Evolutionary conservation across 2,888 invertebrate genomes (phyloP).

Genomic region (Drosophila formosana): DNA sequence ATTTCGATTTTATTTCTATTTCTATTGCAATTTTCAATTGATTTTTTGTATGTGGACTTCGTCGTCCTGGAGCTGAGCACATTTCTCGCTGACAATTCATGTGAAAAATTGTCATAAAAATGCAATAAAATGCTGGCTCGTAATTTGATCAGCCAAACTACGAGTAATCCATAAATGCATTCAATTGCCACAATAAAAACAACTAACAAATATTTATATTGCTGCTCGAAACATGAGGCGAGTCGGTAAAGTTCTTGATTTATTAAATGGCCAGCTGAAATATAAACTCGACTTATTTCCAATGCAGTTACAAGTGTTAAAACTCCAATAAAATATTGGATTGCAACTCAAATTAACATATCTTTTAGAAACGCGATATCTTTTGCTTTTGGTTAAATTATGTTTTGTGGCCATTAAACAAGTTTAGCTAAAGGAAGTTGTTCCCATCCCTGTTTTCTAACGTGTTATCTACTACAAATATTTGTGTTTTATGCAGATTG

Average conservation of each 20-base stretch:
- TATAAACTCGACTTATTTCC: background rate
- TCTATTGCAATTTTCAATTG: slow-evolving; percentile 23
- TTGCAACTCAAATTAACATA: background rate
- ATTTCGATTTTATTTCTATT: slow-evolving; percentile 10
- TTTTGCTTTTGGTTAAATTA: background rate
- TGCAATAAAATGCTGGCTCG: slow-evolving; percentile 68
- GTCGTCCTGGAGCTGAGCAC: background rate
- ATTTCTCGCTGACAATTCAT: slow-evolving; percentile 62
- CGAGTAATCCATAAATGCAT: slow-evolving; percentile 20
- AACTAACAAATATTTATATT: slow-evolving; percentile 35
- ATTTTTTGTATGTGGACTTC: slow-evolving; percentile 20
- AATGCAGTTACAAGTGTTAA: background rate
- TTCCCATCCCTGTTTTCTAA: background rate
- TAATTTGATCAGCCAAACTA: slow-evolving; percentile 64
- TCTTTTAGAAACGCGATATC: background rate
- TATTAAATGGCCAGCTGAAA: background rate
- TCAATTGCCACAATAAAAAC: slow-evolving; percentile 10
- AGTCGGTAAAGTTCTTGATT: background rate
- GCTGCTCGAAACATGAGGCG: slow-evolving; percentile 34
- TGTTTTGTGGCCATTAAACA: background rate
- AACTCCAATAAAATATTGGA: background rate
- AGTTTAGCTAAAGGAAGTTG: background rate
- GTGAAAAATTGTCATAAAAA: slow-evolving; percentile 80
- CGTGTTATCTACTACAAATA: no score
- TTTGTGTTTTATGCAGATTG: slow-evolving; percentile 6